Conservation (phyloP, 1,140 invertebrate species). For the Branchinecta lynchi region DNA sequence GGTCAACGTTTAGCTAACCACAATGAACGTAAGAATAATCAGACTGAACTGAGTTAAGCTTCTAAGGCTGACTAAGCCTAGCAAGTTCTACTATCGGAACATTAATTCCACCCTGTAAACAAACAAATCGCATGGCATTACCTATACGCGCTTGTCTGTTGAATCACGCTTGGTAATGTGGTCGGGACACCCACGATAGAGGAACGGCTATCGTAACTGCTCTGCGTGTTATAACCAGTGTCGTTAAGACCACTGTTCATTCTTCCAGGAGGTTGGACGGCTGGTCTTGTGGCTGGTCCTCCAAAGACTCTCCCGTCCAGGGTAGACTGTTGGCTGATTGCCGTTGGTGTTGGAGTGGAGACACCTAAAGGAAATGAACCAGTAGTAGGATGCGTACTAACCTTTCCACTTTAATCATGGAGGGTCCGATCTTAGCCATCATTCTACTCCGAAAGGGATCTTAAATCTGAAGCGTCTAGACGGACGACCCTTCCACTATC, state of each 20-base stretch:
- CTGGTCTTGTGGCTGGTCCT: not conserved
- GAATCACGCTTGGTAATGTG: not conserved
- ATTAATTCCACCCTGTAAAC: too few relatives aligned
- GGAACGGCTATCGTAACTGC: constrained; percentile 1
- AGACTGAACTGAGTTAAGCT: too few relatives aligned
- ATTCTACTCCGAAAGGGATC: too few relatives aligned
- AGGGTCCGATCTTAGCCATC: too few relatives aligned
- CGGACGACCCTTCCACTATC: too few relatives aligned
- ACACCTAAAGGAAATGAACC: not conserved
- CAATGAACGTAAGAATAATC: too few relatives aligned
- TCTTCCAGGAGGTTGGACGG: not conserved
- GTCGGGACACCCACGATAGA: not conserved
- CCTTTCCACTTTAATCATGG: too few relatives aligned
- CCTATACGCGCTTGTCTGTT: not conserved
- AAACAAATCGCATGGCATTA: not conserved
- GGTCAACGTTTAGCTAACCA: too few relatives aligned
- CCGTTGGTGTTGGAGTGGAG: not conserved
- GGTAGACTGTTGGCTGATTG: not conserved
- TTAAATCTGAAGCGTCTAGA: too few relatives aligned
- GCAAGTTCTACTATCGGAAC: too few relatives aligned
- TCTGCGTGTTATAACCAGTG: constrained; percentile 1
- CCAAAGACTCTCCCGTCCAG: not conserved
- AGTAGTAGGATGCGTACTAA: too few relatives aligned
- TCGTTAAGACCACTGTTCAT: not conserved
- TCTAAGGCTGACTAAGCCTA: too few relatives aligned